Evolutionary conservation across 2,888 invertebrate species (phyloP).

Genomic region (Andrena fulva): DNA sequence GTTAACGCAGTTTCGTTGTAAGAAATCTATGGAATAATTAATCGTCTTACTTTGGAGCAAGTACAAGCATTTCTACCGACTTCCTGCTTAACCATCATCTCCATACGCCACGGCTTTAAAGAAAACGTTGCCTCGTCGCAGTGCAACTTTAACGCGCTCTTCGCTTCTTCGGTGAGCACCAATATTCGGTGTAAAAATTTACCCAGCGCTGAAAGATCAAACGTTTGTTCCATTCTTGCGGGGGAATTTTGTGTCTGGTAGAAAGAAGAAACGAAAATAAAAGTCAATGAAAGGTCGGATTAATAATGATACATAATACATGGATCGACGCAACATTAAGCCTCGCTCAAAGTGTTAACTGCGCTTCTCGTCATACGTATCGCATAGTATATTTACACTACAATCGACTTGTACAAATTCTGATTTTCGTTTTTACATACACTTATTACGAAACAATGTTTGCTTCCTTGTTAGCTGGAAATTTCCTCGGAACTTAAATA

Average conservation of each 20-base stretch:
- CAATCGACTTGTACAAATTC: constrained; percentile 27
- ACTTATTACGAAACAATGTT: constrained; percentile 7
- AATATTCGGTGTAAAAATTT: constrained; percentile 71
- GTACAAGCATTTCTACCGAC: constrained; percentile 73
- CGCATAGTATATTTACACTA: constrained; percentile 17
- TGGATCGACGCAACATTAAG: constrained; percentile 20
- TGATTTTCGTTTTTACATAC: not conserved
- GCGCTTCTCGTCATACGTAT: constrained; percentile 8
- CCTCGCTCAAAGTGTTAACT: constrained; percentile 76
- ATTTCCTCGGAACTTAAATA: constrained; percentile 39
- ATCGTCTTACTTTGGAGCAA: constrained; percentile 76
- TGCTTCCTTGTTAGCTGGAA: constrained; percentile 17
- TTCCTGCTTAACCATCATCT: constrained; percentile 68
- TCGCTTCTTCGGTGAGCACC: constrained; percentile 74
- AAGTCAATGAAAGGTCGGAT: constrained; percentile 34
- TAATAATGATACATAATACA: constrained; percentile 4
- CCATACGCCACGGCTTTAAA: constrained; percentile 78
- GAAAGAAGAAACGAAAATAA: constrained; percentile 45
- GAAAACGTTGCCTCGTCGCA: constrained; percentile 79
- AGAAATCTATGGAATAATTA: not conserved
- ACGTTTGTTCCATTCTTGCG: constrained; percentile 30
- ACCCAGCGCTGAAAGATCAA: constrained; percentile 69
- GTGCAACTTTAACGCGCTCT: constrained; percentile 72
- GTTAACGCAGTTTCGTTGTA: constrained; percentile 1
- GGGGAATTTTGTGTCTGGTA: constrained; percentile 40